Evolutionary conservation across 2,797 vertebrate genomes (phyloP).

Genomic region (Pseudotriccus pelzelni): DNA sequence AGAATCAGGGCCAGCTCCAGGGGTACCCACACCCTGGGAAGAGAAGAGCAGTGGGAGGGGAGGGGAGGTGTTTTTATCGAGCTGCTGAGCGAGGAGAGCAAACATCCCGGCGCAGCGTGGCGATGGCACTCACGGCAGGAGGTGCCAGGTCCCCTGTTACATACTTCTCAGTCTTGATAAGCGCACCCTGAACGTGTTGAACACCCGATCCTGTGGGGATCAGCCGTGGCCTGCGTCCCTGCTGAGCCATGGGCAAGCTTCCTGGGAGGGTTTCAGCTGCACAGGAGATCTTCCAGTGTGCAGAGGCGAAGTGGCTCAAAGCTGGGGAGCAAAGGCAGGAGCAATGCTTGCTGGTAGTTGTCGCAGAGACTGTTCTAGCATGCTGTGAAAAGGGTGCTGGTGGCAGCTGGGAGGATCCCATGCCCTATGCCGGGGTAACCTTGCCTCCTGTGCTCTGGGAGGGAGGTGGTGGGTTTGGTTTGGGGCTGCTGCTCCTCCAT

Average conservation of each 20-base stretch:
- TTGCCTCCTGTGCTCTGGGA: background rate
- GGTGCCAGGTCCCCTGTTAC: background rate
- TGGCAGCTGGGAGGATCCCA: background rate
- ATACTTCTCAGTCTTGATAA: background rate
- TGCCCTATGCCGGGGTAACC: accelerated
- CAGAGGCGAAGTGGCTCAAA: background rate
- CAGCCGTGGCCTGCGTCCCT: background rate
- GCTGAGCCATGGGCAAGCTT: background rate
- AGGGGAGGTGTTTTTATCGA: background rate
- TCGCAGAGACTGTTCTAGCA: background rate
- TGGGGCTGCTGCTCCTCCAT: background rate
- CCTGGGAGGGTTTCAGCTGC: background rate
- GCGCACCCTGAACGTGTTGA: background rate
- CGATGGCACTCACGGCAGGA: accelerated
- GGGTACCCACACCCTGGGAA: background rate
- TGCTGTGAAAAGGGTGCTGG: accelerated
- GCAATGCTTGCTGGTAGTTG: background rate
- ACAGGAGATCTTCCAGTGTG: background rate
- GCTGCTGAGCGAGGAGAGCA: background rate
- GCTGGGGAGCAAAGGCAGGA: background rate
- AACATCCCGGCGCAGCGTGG: accelerated
- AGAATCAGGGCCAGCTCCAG: background rate
- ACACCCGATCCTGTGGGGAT: background rate
- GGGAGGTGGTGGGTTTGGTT: accelerated
- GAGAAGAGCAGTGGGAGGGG: background rate